Conservation (phyloP, 2,888 invertebrate genomes). For the Sarcophaga subvicina region DNA sequence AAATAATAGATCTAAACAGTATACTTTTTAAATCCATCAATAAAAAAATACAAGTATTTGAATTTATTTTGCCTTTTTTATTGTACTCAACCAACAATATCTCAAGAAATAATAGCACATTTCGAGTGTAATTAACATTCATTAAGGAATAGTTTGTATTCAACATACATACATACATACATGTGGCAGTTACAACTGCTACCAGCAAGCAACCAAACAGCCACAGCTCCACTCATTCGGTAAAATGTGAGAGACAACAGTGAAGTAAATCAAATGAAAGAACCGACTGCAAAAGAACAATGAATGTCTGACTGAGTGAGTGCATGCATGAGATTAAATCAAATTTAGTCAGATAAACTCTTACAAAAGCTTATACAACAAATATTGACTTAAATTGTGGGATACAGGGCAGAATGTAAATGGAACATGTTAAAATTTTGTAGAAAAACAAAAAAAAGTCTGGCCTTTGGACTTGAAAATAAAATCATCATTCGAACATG, state of each 20-base stretch:
- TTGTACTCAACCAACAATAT: no score
- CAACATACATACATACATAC: not conserved
- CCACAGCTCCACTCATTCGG: not conserved
- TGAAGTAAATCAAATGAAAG: not conserved
- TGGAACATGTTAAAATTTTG: not conserved
- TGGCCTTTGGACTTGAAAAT: constrained; percentile 26
- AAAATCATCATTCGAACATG: constrained; percentile 30
- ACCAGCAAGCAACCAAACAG: constrained; percentile 29
- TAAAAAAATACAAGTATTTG: no score
- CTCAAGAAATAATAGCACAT: not conserved
- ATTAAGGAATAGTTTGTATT: constrained; percentile 5
- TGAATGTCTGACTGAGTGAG: not conserved
- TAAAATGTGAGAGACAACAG: not conserved
- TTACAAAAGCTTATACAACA: constrained; percentile 9
- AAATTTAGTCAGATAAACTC: constrained; percentile 47
- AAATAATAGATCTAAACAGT: no score
- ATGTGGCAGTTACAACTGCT: constrained; percentile 14
- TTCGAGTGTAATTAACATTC: constrained; percentile 60
- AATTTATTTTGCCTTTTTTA: no score
- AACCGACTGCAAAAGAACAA: not conserved
- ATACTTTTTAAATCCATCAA: no score
- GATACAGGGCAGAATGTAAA: not conserved
- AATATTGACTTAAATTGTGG: constrained; percentile 13
- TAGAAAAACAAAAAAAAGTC: constrained; percentile 16
- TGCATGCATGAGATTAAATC: constrained; percentile 60